Percentiles rank a stretch among this genome's conserved stretches.
These are phyloP conservation scores for Mycalesis mineus DNA, from an alignment of 2,888 invertebrate species.

Conservation along the genomic window DNA sequence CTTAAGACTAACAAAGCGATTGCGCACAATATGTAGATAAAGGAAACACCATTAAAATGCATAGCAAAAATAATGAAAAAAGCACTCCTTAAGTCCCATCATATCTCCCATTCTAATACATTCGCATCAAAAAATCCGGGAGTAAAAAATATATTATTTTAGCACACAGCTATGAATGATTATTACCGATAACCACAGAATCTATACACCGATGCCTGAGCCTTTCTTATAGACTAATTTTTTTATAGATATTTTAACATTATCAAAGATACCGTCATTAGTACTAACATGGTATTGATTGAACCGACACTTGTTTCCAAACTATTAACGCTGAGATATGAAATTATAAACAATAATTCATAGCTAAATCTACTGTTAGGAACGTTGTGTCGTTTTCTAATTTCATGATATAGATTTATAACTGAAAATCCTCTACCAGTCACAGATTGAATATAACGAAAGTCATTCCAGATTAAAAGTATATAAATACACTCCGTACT, in stretches of 20 bases:
- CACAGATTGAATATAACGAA: too few relatives aligned
- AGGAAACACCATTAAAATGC: constrained; percentile 45
- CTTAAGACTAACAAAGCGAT: constrained; percentile 41
- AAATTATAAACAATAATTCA: constrained; percentile 11
- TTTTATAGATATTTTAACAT: constrained; percentile 6
- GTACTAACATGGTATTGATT: constrained; percentile 21
- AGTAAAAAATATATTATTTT: constrained; percentile 60
- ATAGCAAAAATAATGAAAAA: constrained; percentile 64
- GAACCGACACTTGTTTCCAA: constrained; percentile 27
- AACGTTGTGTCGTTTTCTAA: background rate
- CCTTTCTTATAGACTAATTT: constrained; percentile 13
- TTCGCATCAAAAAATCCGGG: constrained; percentile 47
- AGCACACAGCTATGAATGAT: constrained; percentile 24
- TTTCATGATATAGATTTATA: background rate
- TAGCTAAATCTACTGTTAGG: background rate
- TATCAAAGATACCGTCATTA: constrained; percentile 5
- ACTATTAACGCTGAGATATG: constrained; percentile 9
- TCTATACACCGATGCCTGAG: constrained; percentile 30
- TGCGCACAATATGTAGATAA: constrained; percentile 37
- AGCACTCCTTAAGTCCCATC: constrained; percentile 34
- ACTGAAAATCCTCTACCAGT: too few relatives aligned
- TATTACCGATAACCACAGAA: constrained; percentile 27
- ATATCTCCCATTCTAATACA: constrained; percentile 36
- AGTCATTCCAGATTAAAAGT: too few relatives aligned
- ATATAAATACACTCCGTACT: too few relatives aligned